phyloP scores from a whole-genome alignment of 1,140 invertebrate genomes.

The Chrysomallon squamiferum region DNA sequence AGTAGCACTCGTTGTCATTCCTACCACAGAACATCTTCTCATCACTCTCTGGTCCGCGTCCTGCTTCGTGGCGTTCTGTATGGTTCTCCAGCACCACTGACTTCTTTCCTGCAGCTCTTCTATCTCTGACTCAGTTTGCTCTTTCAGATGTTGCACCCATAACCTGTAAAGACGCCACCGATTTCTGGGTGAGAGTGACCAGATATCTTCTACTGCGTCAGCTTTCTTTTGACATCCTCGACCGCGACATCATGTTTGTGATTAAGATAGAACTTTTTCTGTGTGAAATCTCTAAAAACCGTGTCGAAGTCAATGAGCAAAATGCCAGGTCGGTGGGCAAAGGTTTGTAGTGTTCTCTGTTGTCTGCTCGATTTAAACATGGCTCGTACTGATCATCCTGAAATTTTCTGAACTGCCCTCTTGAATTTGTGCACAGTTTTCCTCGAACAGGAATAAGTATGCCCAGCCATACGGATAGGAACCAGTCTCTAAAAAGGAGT shows the following conservation, averaged over 20 bases:
- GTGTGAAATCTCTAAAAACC: too few species aligned
- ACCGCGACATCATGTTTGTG: conserved; percentile 18
- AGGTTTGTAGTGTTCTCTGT: too few species aligned
- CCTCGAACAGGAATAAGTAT: too few species aligned
- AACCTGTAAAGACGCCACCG: conserved; percentile 14
- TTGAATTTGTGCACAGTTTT: too few species aligned
- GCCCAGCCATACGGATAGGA: too few species aligned
- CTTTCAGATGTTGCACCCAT: conserved; percentile 10
- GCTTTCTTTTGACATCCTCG: conserved; percentile 19
- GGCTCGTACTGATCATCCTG: too few species aligned
- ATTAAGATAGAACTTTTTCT: too few species aligned
- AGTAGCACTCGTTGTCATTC: conserved; percentile 58
- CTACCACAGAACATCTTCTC: conserved; percentile 19
- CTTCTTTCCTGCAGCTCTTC: not conserved
- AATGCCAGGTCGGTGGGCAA: too few species aligned
- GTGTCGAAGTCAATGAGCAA: too few species aligned
- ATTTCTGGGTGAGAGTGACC: not conserved
- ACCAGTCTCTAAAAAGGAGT: too few species aligned
- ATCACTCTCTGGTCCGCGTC: conserved; percentile 17
- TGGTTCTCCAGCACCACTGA: not conserved
- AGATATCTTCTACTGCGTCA: conserved; percentile 8
- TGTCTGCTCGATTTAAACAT: too few species aligned
- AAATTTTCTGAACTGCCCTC: too few species aligned
- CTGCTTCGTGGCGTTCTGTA: not conserved
- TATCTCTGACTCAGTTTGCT: not conserved